These are phyloP conservation scores for Pseudeuparius sepicola DNA, from an alignment of 2,888 invertebrate genomes.

Conservation along the genomic window DNA sequence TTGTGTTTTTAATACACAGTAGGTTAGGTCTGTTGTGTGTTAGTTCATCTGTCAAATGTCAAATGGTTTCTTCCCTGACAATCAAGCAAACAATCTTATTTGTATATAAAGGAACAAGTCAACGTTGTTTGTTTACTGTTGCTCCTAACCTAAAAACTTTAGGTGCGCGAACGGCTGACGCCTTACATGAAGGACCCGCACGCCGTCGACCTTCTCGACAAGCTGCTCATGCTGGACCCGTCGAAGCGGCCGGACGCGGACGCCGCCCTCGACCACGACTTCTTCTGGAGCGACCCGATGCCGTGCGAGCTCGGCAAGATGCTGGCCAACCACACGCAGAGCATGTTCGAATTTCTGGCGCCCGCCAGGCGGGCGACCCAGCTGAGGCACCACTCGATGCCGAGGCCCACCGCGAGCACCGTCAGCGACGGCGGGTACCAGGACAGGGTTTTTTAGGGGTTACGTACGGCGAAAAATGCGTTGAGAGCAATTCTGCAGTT, in stretches of 20 bases:
- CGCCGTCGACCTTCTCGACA: conserved; percentile 89
- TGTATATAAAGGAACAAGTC: too few relatives aligned
- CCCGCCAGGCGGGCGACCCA: conserved; percentile 62
- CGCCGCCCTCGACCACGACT: conserved; percentile 91
- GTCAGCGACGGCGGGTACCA: conserved; percentile 73
- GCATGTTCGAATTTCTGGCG: conserved; percentile 92
- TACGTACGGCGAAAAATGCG: too few relatives aligned
- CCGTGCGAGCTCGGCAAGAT: conserved; percentile 85
- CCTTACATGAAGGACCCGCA: conserved; percentile 86
- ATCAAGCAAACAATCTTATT: too few relatives aligned
- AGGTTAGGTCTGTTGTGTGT: too few relatives aligned
- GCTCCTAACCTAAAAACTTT: too few relatives aligned
- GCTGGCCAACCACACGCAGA: conserved; percentile 81
- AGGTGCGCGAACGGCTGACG: conserved; percentile 71
- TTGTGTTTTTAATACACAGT: too few relatives aligned
- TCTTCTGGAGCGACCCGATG: conserved; percentile 98
- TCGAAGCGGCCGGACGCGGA: conserved; percentile 81
- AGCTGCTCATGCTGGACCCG: conserved; percentile 84
- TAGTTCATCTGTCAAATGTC: too few relatives aligned
- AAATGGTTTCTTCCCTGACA: too few relatives aligned
- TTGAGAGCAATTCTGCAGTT: too few relatives aligned
- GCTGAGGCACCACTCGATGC: conserved; percentile 52
- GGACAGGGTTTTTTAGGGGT: conserved; percentile 66
- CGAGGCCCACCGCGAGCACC: conserved; percentile 43
- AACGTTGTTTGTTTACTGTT: too few relatives aligned